phyloP scores from a whole-genome alignment of 1,140 invertebrate genomes.

The Listronotus oregonensis region DNA sequence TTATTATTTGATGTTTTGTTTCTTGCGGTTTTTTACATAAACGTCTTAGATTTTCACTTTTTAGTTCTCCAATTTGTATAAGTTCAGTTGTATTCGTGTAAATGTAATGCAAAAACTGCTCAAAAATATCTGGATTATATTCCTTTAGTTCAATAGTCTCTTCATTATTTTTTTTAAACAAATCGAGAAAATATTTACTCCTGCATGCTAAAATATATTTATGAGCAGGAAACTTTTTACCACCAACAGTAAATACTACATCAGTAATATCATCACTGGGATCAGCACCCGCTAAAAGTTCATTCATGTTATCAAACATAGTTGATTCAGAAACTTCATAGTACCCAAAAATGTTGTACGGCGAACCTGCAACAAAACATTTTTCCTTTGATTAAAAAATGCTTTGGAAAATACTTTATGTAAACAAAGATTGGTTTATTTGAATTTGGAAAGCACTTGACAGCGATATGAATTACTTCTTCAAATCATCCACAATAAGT shows the following conservation, averaged over 20 bases:
- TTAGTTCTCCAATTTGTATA: slow-evolving; percentile 57
- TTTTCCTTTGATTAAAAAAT: no score
- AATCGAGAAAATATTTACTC: slow-evolving; percentile 62
- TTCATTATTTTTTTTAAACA: slow-evolving; percentile 38
- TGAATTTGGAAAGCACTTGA: no score
- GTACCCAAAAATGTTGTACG: background rate
- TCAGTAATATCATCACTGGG: slow-evolving; percentile 70
- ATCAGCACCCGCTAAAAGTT: slow-evolving; percentile 62
- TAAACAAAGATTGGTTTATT: no score
- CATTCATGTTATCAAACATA: slow-evolving; percentile 58
- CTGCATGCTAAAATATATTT: slow-evolving; percentile 70
- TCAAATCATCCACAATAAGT: no score
- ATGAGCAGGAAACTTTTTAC: slow-evolving; percentile 65
- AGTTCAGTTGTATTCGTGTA: slow-evolving; percentile 71
- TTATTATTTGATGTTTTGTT: slow-evolving; percentile 30
- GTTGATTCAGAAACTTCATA: background rate
- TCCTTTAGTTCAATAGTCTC: slow-evolving; percentile 54
- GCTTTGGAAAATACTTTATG: no score
- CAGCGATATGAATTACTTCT: no score
- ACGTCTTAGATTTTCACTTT: slow-evolving; percentile 18
- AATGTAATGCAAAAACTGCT: slow-evolving; percentile 67
- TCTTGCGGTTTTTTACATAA: slow-evolving; percentile 29
- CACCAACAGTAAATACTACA: slow-evolving; percentile 66
- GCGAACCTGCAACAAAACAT: background rate
- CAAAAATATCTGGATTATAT: slow-evolving; percentile 66